Percentiles rank a stretch among this genome's conserved stretches.
Evolutionary conservation across 2,797 vertebrate species (phyloP).

Genomic region (Zenarchopterus dispar): DNA sequence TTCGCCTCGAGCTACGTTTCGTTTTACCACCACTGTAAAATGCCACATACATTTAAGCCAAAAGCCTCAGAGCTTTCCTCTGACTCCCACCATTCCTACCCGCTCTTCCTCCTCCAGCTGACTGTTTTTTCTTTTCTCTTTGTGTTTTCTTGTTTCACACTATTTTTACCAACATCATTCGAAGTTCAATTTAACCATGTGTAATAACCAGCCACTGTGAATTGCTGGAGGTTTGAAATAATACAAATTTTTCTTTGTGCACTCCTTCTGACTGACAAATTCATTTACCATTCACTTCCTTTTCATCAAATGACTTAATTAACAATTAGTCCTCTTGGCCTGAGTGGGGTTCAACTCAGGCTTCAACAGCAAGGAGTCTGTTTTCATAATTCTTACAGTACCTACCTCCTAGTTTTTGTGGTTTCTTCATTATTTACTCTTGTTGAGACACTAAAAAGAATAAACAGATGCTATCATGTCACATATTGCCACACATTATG

Average conservation of each 20-base stretch:
- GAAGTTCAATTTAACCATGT: conserved; percentile 59
- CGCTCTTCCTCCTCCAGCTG: conserved; percentile 11
- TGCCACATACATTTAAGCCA: conserved; percentile 19
- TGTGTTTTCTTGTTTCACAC: conserved; percentile 6
- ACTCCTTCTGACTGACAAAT: conserved; percentile 66
- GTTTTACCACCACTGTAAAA: conserved; percentile 21
- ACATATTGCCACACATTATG: neutral
- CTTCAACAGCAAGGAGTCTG: conserved; percentile 49
- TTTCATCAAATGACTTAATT: conserved; percentile 73
- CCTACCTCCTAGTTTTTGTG: conserved; percentile 37
- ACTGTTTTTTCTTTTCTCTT: conserved; percentile 14
- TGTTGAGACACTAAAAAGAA: neutral
- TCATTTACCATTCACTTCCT: conserved; percentile 74
- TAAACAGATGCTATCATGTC: neutral
- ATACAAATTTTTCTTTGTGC: conserved; percentile 56
- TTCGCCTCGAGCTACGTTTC: conserved; percentile 42
- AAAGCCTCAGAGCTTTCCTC: conserved; percentile 23
- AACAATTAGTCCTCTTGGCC: conserved; percentile 71
- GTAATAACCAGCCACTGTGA: conserved; percentile 48
- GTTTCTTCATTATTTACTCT: conserved; percentile 15
- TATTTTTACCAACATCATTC: conserved; percentile 37
- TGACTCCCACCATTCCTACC: conserved; percentile 38
- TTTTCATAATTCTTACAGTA: conserved; percentile 37
- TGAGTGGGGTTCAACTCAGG: conserved; percentile 53
- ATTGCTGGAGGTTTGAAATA: conserved; percentile 61